These are phyloP conservation scores for Dryomyza anilis DNA, from an alignment of 2,888 invertebrate species.

Conservation along the genomic window DNA sequence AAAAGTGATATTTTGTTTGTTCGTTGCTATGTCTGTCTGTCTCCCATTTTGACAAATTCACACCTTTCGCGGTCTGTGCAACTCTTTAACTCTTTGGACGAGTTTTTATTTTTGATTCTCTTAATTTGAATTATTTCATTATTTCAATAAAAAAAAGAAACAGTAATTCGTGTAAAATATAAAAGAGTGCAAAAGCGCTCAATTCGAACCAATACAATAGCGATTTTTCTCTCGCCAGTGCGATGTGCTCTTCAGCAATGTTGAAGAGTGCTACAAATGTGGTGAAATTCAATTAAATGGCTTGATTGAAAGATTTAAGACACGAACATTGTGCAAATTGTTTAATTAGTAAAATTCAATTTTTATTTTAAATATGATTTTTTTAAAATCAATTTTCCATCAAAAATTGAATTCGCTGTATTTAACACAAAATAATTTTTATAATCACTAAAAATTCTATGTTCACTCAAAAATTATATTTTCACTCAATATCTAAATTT, in stretches of 20 bases:
- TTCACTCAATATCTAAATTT: too few relatives aligned
- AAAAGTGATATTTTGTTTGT: constrained; percentile 32
- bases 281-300: not conserved
- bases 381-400: too few relatives aligned
- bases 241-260: not conserved
- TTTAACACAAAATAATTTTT: too few relatives aligned
- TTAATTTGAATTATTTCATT: constrained; percentile 5
- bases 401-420: too few relatives aligned
- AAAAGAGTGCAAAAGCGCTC: not conserved
- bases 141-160: not conserved
- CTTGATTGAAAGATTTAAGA: not conserved
- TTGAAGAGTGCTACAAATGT: not conserved
- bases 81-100: not conserved
- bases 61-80: not conserved
- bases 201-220: not conserved
- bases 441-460: not conserved
- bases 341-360: too few relatives aligned
- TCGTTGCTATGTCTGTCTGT: not conserved
- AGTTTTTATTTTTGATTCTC: not conserved
- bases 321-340: not conserved
- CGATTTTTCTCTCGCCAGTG: too few relatives aligned
- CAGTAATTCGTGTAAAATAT: not conserved
- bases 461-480: not conserved
- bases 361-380: too few relatives aligned
- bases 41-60: constrained; percentile 3